Conservation (phyloP, 2,113 vertebrate genomes). For the Etia nguti region DNA sequence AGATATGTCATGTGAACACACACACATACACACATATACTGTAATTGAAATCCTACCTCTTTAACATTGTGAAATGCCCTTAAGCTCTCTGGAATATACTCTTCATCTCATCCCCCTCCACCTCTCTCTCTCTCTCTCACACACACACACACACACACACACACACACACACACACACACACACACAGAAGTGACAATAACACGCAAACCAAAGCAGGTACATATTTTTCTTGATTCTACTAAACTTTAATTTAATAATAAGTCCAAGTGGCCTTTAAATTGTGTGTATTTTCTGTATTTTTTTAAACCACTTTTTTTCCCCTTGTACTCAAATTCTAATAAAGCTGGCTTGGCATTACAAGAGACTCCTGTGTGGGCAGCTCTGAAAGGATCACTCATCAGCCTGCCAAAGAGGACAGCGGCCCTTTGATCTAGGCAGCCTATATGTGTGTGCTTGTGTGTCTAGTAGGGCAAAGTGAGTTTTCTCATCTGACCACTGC, state of each 20-base stretch:
- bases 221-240: background rate
- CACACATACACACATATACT: background rate
- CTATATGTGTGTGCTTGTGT: constrained; percentile 13
- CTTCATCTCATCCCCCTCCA: background rate
- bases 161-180: background rate
- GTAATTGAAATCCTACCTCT: constrained; percentile 57
- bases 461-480: constrained; percentile 25
- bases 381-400: constrained; percentile 62
- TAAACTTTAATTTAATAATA: background rate
- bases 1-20: background rate
- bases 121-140: background rate
- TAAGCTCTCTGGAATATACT: constrained; percentile 32
- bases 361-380: constrained; percentile 60
- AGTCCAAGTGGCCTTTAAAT: background rate
- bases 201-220: background rate
- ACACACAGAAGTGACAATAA: background rate
- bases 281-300: background rate
- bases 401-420: constrained; percentile 64
- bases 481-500: constrained; percentile 42
- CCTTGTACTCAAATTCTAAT: constrained; percentile 41
- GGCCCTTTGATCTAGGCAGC: constrained; percentile 50
- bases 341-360: constrained; percentile 53
- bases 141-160: background rate
- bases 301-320: background rate
- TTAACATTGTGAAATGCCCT: constrained; percentile 42